Evolutionary conservation across 2,888 invertebrate species (phyloP).

Genomic region (Caenorhabditis japonica): DNA sequence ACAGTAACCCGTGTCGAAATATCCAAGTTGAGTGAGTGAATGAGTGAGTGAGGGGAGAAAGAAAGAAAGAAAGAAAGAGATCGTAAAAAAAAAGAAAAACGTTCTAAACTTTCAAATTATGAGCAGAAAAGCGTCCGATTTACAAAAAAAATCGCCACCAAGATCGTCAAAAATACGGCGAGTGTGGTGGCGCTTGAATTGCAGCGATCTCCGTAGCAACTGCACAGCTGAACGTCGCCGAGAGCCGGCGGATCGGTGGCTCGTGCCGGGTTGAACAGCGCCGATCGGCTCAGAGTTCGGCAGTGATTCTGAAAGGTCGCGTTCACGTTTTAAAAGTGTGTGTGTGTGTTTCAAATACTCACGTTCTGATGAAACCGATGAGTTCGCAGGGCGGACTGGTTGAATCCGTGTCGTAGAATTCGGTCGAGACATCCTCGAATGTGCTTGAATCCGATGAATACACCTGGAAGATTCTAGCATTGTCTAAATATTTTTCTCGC

Average conservation of each 20-base stretch:
- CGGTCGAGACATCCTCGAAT: slow-evolving; percentile 76
- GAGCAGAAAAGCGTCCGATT: slow-evolving; percentile 18
- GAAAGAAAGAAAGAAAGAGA: background rate
- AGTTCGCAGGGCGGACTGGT: slow-evolving; percentile 73
- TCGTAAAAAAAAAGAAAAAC: slow-evolving; percentile 6
- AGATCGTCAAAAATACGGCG: background rate
- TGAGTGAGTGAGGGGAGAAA: background rate
- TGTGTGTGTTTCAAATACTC: slow-evolving; percentile 8
- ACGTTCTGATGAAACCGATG: slow-evolving; percentile 74
- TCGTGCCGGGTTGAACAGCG: slow-evolving; percentile 72
- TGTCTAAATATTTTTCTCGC: no score
- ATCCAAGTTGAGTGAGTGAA: background rate
- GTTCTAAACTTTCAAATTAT: slow-evolving; percentile 3
- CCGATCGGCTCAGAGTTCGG: slow-evolving; percentile 66
- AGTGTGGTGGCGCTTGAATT: slow-evolving; percentile 33
- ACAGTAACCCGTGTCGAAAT: no score
- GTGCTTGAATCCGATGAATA: slow-evolving; percentile 76
- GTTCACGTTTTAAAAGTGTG: background rate
- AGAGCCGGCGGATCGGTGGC: slow-evolving; percentile 63
- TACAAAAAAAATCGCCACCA: slow-evolving; percentile 31
- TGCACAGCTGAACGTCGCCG: slow-evolving; percentile 73
- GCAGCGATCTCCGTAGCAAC: slow-evolving; percentile 71
- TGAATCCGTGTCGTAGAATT: slow-evolving; percentile 75
- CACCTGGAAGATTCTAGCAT: slow-evolving; percentile 63
- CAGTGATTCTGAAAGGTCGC: slow-evolving; percentile 60